Evolutionary conservation across 1,140 invertebrate species (phyloP), one percentile per base, ranked within the genome.

Genomic region (Manduca sexta): DNA sequence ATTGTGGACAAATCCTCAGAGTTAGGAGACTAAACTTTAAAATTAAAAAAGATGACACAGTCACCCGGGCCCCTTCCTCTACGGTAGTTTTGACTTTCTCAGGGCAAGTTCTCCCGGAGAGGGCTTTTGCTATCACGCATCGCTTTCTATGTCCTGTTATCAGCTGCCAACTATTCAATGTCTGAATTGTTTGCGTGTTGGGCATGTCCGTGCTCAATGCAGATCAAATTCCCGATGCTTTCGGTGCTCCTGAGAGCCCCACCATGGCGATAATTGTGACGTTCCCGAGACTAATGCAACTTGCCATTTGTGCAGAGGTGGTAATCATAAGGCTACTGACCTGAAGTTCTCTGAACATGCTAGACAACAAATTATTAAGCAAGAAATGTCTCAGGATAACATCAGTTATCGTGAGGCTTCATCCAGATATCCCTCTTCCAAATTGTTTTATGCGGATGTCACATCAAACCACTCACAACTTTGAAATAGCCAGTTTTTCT

Each of bases 101-200:
- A 31, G 49, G 37, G 1, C 49, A 45, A 35, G n/a, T 39, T 15
- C 17, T 51, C 21, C 49, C 49, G 1, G 16, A 34, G 12, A 10
- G 12, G 16, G 15, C 45, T 10, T 38, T 12, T n/a, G n/a, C n/a
- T n/a, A n/a, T n/a, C n/a, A n/a, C 18, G 11, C 5, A 39, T 17
- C 17, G 34, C 37, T 46, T 14, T 2, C 15, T 13, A 37, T 52
- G 2, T 21, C 40, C 11, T 11, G 12, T 7, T 52, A 52, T 14
- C 1, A 12, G 3, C 42, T 26, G 3, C 39, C 43, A 3, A 45
- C 43, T 13, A 46, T 52, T 4, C 50, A 46, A 33, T 52, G 31
- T 29, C 14, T 34, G 15, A 41, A 42, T 10, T 53, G 51, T 34
- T 53, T 44, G 16, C 16, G 31, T 7, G 47, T 43, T 40, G 51